These are phyloP conservation scores for Elgaria multicarinata DNA, from an alignment of 2,113 vertebrate species.

Conservation along the genomic window DNA sequence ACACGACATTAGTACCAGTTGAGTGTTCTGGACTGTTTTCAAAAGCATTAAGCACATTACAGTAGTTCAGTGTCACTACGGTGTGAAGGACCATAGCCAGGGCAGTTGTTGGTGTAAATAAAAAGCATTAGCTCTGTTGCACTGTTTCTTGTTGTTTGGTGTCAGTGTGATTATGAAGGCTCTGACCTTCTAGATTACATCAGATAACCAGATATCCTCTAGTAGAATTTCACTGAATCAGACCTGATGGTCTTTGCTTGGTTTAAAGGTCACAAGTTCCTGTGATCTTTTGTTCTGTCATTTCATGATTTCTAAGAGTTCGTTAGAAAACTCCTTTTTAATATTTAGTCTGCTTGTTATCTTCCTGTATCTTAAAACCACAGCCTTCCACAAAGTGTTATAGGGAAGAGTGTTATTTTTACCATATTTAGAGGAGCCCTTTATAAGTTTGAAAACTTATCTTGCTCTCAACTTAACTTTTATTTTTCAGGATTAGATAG, in stretches of 20 bases:
- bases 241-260: neutral
- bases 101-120: neutral
- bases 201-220: neutral
- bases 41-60: neutral
- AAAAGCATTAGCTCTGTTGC: neutral
- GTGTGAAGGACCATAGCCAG: neutral
- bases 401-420: neutral
- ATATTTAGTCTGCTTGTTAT: neutral
- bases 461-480: neutral
- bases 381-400: neutral
- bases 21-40: too few relatives aligned
- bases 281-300: neutral
- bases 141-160: neutral
- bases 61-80: neutral
- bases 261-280: neutral
- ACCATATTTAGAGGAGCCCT: neutral
- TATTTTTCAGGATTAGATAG: neutral
- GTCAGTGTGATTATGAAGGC: neutral
- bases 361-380: neutral
- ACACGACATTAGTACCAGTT: too few relatives aligned
- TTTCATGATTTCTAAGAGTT: neutral
- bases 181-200: neutral
- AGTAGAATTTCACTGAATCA: neutral
- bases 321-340: neutral
- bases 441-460: neutral